Evolutionary conservation across 2,888 invertebrate species (phyloP), one percentile per base, ranked within the genome.

Genomic region (Chrysodeixis includens): DNA sequence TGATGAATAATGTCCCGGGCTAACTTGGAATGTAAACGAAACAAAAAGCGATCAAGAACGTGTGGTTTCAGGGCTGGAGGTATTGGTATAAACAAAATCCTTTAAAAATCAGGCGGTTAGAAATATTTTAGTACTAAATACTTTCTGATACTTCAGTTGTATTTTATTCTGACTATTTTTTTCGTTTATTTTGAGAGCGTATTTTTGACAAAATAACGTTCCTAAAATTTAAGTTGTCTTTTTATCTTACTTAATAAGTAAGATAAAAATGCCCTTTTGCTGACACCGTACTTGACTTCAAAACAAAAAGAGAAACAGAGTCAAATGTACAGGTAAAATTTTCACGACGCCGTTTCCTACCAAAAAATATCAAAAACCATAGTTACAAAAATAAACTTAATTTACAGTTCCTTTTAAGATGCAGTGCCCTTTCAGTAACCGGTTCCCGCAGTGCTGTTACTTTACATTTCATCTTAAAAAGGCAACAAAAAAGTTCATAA

Each of bases 401-500:
- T 88, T 85, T 83, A 84, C 81, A 84, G 83, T 83, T 87, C 87
- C 84, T 80, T 84, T 85, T 84, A 83, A 85, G 83, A 87, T 86
- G 86, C 85, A 87, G 77, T 82, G 84, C 83, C 79, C 81, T 88
- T 87, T 88, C 82, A 87, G 73, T 84, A 85, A 82, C 76, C 83
- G 82, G 79, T 79, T 82, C 85, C 86, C 77, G 85, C 82, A 80
- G 84, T 84, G 81, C 83, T 86, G 80, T 83, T 88, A 86, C 88
- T 89, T 88, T 87, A 87, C 85, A 86, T 91, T 89, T 85, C 84
- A 74, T 85, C 84, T 88, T 87, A 83, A 90, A 88, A 88, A 88
- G 83, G 86, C 87, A 82, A 91, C 88, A 90, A 91, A 92, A 91
- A 90, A 91, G 88, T 90, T 90, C 86, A 90, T 92, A 90, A 93